Conservation (phyloP, 2,797 vertebrate genomes). For the Cottoperca gobio region DNA sequence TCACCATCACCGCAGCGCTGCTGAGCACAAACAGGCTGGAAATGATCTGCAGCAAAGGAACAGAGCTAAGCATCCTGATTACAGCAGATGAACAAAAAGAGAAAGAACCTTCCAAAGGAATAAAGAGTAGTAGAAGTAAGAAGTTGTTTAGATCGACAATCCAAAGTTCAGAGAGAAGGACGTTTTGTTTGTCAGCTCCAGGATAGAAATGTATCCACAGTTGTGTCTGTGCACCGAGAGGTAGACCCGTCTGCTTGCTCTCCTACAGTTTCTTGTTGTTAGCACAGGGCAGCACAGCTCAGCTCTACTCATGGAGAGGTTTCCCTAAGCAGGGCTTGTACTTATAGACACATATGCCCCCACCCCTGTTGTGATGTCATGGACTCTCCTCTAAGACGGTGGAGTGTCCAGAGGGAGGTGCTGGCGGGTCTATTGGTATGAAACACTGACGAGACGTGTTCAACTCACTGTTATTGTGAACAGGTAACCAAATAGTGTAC, state of each 20-base stretch:
- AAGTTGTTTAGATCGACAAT: neutral
- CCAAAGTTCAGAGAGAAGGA: slow-evolving; percentile 13
- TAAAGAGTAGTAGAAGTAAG: neutral
- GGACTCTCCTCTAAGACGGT: slow-evolving; percentile 34
- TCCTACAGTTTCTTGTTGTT: slow-evolving; percentile 25
- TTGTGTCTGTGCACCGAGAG: slow-evolving; percentile 36
- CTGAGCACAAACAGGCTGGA: slow-evolving; percentile 56
- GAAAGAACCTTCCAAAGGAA: neutral
- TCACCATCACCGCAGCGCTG: slow-evolving; percentile 65
- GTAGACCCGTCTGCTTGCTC: slow-evolving; percentile 40
- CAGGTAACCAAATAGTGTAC: neutral
- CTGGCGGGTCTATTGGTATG: slow-evolving; percentile 32
- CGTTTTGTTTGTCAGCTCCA: slow-evolving; percentile 17
- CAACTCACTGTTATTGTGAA: neutral
- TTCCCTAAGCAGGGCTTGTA: slow-evolving; percentile 51
- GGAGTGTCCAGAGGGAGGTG: slow-evolving; percentile 51
- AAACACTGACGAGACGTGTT: slow-evolving; percentile 24
- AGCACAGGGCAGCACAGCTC: slow-evolving; percentile 46
- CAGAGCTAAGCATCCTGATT: slow-evolving; percentile 58
- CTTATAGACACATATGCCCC: slow-evolving; percentile 70
- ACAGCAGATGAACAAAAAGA: neutral
- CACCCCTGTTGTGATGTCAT: slow-evolving; percentile 68
- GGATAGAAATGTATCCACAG: slow-evolving; percentile 51
- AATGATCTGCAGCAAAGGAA: slow-evolving; percentile 46
- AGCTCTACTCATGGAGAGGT: slow-evolving; percentile 68